Percentiles rank a stretch among this genome's conserved stretches.
Conservation (phyloP, 2,797 vertebrate genomes). For the Epinephelus coioides region DNA sequence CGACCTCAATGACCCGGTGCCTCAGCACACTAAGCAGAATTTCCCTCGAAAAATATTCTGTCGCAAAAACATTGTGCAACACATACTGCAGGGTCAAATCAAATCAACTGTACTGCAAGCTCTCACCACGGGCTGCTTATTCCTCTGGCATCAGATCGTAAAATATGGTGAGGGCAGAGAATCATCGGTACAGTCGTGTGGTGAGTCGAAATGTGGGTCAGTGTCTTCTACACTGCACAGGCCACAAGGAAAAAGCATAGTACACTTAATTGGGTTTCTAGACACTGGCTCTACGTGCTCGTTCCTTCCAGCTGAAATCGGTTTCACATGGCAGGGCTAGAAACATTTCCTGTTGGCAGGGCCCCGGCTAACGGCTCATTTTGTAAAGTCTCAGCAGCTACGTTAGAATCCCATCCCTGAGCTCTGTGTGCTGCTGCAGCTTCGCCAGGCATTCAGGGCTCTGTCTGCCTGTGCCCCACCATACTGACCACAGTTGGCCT, state of each 20-base stretch:
- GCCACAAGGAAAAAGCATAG: slow-evolving; percentile 64
- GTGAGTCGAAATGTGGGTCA: slow-evolving; percentile 77
- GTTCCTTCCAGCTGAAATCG: slow-evolving; percentile 80
- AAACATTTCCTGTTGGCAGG: slow-evolving; percentile 85
- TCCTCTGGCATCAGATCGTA: slow-evolving; percentile 36
- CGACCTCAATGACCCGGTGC: slow-evolving; percentile 50
- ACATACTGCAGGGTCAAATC: slow-evolving; percentile 11
- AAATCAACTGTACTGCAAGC: slow-evolving; percentile 15
- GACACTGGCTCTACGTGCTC: slow-evolving; percentile 73
- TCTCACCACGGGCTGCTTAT: slow-evolving; percentile 16
- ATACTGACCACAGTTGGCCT: slow-evolving; percentile 52
- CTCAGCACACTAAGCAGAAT: slow-evolving; percentile 22
- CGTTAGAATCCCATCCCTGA: slow-evolving; percentile 60
- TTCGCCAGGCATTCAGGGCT: slow-evolving; percentile 53
- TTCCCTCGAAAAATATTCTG: slow-evolving; percentile 36
- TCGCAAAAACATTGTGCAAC: slow-evolving; percentile 19
- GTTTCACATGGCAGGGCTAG: slow-evolving; percentile 81
- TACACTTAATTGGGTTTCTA: slow-evolving; percentile 84
- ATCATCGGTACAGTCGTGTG: slow-evolving; percentile 32
- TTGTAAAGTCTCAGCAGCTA: slow-evolving; percentile 73
- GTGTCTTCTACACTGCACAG: slow-evolving; percentile 54
- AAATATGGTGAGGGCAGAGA: slow-evolving; percentile 27
- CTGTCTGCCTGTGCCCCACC: slow-evolving; percentile 44
- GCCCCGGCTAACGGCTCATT: slow-evolving; percentile 68
- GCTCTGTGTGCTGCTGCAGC: slow-evolving; percentile 57